Percentiles rank a stretch among this genome's conserved stretches.
Evolutionary conservation across 37 sponge, comb jelly and placozoan species (phyloP).

Genomic region (Haliclona indistincta): DNA sequence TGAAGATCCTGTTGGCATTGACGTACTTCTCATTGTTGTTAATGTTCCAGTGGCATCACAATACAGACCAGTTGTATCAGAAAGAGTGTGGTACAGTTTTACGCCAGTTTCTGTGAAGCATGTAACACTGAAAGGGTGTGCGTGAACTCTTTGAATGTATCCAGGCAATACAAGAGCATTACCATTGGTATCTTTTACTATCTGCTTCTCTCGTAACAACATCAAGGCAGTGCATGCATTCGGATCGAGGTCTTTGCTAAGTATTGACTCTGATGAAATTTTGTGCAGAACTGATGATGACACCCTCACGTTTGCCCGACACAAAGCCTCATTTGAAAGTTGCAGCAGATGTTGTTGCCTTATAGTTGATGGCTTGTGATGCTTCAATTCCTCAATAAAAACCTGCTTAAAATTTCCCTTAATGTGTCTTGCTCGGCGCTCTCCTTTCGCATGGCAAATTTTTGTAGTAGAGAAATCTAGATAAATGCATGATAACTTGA

Average conservation of each 20-base stretch:
- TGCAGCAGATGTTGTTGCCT: too few relatives aligned
- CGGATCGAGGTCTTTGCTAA: neutral
- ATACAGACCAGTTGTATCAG: neutral
- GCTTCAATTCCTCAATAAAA: too few relatives aligned
- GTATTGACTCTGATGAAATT: constrained; percentile 5
- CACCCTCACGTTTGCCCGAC: too few relatives aligned
- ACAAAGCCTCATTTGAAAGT: too few relatives aligned
- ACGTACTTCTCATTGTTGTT: neutral
- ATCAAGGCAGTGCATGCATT: neutral
- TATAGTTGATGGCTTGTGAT: too few relatives aligned
- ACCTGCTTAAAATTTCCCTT: too few relatives aligned
- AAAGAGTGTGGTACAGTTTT: constrained; percentile 1
- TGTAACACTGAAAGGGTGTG: constrained; percentile 1
- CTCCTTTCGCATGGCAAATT: too few relatives aligned
- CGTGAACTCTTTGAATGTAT: constrained; percentile 1
- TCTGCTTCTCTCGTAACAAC: neutral
- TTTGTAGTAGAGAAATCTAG: too few relatives aligned
- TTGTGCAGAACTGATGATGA: constrained; percentile 1
- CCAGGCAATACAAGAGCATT: neutral
- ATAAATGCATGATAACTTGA: too few relatives aligned
- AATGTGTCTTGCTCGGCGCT: too few relatives aligned
- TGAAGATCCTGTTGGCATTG: neutral
- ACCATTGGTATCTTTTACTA: neutral
- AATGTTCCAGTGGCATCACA: constrained; percentile 9
- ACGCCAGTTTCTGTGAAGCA: constrained; percentile 4